Conservation (phyloP, 2,113 vertebrate species). For the human region DNA sequence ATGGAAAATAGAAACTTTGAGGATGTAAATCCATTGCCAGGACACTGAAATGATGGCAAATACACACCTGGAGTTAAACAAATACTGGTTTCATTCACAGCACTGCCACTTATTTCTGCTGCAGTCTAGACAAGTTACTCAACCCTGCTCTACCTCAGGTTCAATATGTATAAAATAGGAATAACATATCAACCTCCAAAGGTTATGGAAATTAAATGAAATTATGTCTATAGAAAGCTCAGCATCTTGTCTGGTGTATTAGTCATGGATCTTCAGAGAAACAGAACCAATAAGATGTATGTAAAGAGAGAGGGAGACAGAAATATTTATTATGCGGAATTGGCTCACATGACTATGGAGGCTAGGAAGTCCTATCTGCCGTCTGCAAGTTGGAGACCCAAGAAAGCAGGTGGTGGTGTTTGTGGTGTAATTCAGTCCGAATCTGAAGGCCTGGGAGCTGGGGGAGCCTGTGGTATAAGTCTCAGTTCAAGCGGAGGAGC, state of each 20-base stretch:
- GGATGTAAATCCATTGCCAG: neutral
- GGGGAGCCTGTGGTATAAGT: too few species aligned
- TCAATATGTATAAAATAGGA: neutral
- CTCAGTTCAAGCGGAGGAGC: neutral
- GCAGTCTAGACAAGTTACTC: neutral
- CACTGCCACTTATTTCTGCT: neutral
- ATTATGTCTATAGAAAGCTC: neutral
- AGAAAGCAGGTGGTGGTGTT: neutral
- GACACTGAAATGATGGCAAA: neutral
- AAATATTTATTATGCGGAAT: neutral
- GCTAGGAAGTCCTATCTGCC: neutral
- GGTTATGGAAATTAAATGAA: neutral
- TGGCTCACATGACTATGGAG: neutral
- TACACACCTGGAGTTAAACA: neutral
- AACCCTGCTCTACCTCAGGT: neutral
- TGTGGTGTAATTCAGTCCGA: neutral
- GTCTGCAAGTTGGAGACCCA: neutral
- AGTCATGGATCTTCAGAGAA: neutral
- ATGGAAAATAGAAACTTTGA: neutral
- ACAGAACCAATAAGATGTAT: neutral
- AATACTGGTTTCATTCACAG: neutral
- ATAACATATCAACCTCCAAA: neutral
- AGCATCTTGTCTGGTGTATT: neutral
- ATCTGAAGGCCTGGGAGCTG: neutral
- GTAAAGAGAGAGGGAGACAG: neutral